These are phyloP conservation scores for Eleutherodactylus coqui DNA, from an alignment of 2,797 vertebrate species.

Conservation along the genomic window DNA sequence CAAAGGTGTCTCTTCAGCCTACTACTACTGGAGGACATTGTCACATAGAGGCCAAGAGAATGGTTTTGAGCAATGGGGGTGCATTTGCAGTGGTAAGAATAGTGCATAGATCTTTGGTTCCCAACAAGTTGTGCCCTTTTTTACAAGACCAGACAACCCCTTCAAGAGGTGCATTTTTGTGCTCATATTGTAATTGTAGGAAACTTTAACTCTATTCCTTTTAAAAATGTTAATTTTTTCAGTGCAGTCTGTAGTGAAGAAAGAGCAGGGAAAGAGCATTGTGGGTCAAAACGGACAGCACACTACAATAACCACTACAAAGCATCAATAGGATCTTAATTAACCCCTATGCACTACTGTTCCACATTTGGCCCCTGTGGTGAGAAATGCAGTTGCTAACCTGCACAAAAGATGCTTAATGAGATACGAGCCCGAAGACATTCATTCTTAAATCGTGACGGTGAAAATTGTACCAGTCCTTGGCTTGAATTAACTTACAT, in stretches of 20 bases:
- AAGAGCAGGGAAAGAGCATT: not conserved
- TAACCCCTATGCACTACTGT: not conserved
- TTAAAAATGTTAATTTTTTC: too few species aligned
- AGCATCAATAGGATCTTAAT: not conserved
- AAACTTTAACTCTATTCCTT: too few species aligned
- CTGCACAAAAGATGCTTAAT: not conserved
- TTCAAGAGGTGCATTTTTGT: too few species aligned
- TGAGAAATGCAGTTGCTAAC: not conserved
- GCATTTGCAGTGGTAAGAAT: too few species aligned
- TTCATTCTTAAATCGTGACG: not conserved
- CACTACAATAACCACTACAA: not conserved
- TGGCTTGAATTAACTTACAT: not conserved
- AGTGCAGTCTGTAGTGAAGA: not conserved
- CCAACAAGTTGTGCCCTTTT: too few species aligned
- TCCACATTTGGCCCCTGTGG: not conserved
- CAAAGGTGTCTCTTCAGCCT: too few species aligned
- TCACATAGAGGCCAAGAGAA: too few species aligned
- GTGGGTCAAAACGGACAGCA: not conserved
- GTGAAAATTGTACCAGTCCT: not conserved
- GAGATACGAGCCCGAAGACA: not conserved
- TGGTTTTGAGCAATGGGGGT: too few species aligned
- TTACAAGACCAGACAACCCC: too few species aligned
- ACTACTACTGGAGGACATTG: too few species aligned
- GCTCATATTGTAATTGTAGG: too few species aligned
- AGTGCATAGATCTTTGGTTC: too few species aligned